Conservation (phyloP, 64 coral and sea anemone genomes). For the Exaiptasia diaphana region DNA sequence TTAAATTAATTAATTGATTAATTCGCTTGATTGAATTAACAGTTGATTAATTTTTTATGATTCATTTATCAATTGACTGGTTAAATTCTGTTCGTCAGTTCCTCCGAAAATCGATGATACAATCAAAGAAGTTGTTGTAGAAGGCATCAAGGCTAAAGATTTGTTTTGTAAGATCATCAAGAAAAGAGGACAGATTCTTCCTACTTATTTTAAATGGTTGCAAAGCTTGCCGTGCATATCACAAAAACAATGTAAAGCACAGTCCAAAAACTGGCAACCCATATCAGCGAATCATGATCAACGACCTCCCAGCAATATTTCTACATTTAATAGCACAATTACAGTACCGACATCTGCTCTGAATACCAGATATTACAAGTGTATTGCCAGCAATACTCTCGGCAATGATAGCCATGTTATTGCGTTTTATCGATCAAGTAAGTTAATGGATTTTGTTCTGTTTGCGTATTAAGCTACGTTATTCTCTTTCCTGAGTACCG, state of each 20-base stretch:
- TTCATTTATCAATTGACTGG: no score
- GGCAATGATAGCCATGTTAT: slow-evolving; percentile 20
- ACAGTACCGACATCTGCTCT: neutral
- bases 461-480: neutral
- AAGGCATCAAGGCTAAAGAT: no score
- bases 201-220: slow-evolving; percentile 43
- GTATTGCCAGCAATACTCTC: slow-evolving; percentile 25
- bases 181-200: slow-evolving; percentile 7
- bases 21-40: no score
- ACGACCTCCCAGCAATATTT: neutral
- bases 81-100: no score
- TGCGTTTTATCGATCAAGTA: slow-evolving; percentile 3
- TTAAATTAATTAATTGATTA: no score
- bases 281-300: neutral
- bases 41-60: no score
- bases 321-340: slow-evolving; percentile 6
- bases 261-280: neutral
- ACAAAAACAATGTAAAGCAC: slow-evolving; percentile 23
- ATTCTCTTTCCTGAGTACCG: neutral
- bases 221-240: slow-evolving; percentile 3
- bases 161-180: no score
- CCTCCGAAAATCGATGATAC: no score
- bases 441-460: neutral
- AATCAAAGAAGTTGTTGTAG: no score
- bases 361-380: slow-evolving; percentile 25